phyloP scores from a whole-genome alignment of 2,113 vertebrate species.

The Pristiophorus japonicus region DNA sequence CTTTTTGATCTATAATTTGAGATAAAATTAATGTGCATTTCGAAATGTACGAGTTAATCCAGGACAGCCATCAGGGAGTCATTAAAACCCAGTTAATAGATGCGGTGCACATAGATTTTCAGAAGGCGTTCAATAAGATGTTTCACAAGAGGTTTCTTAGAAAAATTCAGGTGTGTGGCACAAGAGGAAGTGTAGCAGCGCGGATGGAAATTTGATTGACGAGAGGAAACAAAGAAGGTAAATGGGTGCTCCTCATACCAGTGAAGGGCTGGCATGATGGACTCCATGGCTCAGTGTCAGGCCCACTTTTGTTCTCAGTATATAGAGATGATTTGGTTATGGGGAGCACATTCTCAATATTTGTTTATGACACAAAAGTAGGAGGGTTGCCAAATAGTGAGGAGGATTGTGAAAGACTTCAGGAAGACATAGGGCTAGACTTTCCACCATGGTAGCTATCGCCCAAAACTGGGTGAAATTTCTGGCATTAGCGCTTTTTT shows the following conservation, averaged over 20 bases:
- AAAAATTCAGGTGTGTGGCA: background rate
- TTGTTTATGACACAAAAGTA: background rate
- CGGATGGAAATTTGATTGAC: background rate
- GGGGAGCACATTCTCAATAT: background rate
- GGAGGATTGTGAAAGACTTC: background rate
- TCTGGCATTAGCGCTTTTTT: no score
- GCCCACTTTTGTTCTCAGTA: background rate
- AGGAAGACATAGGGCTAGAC: background rate
- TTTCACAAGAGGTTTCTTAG: background rate
- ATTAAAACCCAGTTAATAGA: background rate
- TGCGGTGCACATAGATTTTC: background rate
- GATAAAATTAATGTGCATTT: background rate
- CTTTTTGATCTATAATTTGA: background rate
- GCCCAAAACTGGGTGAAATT: no score
- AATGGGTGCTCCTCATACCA: background rate
- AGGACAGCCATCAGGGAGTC: background rate
- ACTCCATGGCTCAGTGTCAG: background rate
- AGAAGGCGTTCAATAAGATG: background rate
- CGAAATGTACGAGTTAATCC: background rate
- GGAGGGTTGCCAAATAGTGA: background rate
- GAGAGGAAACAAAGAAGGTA: background rate
- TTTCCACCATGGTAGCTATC: no score
- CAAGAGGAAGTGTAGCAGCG: background rate
- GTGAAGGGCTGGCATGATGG: background rate
- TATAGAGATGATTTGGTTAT: background rate